Evolutionary conservation across 2,888 invertebrate species (phyloP).

Genomic region (Cephonodes hylas): DNA sequence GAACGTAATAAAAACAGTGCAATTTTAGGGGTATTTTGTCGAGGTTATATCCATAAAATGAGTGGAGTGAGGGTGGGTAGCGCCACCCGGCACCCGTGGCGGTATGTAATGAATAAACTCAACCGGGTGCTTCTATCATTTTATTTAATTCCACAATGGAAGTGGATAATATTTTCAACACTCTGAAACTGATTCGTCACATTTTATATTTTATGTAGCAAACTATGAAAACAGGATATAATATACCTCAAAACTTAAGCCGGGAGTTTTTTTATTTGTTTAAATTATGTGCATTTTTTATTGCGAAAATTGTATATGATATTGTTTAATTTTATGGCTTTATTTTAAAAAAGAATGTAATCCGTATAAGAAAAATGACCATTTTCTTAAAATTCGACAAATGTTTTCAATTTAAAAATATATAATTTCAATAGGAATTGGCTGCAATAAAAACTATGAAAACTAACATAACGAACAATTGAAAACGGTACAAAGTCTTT

Average conservation of each 20-base stretch:
- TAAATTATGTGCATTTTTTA: too few relatives aligned
- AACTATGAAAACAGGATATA: too few relatives aligned
- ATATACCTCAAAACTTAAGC: background rate
- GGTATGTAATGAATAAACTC: slow-evolving; percentile 80
- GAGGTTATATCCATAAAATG: slow-evolving; percentile 81
- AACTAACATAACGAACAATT: slow-evolving; percentile 9
- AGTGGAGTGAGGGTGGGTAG: slow-evolving; percentile 56
- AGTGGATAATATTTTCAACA: slow-evolving; percentile 64
- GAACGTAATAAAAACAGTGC: slow-evolving; percentile 81
- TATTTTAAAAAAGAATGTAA: too few relatives aligned
- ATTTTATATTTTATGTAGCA: slow-evolving; percentile 23
- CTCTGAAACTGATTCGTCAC: slow-evolving; percentile 49
- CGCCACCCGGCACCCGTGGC: slow-evolving; percentile 50
- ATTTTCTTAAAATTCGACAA: background rate
- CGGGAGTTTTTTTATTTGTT: too few relatives aligned
- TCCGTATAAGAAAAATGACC: too few relatives aligned
- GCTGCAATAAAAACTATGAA: slow-evolving; percentile 1
- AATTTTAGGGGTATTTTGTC: slow-evolving; percentile 82
- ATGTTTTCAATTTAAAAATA: slow-evolving; percentile 8
- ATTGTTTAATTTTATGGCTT: too few relatives aligned
- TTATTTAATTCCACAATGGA: slow-evolving; percentile 74
- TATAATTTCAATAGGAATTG: background rate
- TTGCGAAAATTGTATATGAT: too few relatives aligned
- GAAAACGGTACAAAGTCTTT: slow-evolving; percentile 11
- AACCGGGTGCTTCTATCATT: slow-evolving; percentile 70